Base-by-base conservation (phyloP, 2,888 invertebrate genomes). In the Quadroppia sp. region DNA sequence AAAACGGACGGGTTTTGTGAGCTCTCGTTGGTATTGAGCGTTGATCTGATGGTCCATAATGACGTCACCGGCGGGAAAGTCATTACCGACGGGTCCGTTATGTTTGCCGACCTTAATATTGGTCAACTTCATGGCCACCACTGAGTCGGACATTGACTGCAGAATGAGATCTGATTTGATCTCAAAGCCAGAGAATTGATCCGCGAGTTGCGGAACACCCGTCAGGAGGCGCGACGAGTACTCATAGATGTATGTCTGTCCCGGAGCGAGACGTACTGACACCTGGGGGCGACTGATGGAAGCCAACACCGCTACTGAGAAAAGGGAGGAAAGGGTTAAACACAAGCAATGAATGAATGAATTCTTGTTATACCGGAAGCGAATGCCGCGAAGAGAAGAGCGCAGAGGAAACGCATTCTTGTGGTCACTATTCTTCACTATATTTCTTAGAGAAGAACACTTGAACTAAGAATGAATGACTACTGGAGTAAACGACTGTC, bases 181-280 rank as follows among this genome's bases (percentile, higher is more conserved):
- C 71, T 81, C 81, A 40, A 83, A 77, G 30, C 82, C 82, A 17
- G 82, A 79, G 74, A 79, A 81, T 74, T 82, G 80, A 20, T 79
- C 77, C 70, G 79, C 78, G 25, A 81, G 79, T 48, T 76, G 77
- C 1, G 82, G 80, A 4, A 81, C 75, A 13, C 82, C 83, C 0
- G 81, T 79, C 71, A 81, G 72, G n/a, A 81, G 77, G 59, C 82
- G 80, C 2, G 81, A 80, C 42, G 80, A 79, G 76, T 82, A 81
- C 6, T 78, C 74, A 76, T 82, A 83, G n/a, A 78, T 77, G 78
- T 82, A 82, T 45, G 81, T 81, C 17, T 80, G 79, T 6, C 80
- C 80, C 4, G 79, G 67, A 9, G 30, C 6, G 17, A 74, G 42
- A 25, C 59, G 42, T 6, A 74, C 40, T 25, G 74, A 23, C 9